phyloP scores from a whole-genome alignment of 2,797 vertebrate species.

The Xenops minutus region DNA sequence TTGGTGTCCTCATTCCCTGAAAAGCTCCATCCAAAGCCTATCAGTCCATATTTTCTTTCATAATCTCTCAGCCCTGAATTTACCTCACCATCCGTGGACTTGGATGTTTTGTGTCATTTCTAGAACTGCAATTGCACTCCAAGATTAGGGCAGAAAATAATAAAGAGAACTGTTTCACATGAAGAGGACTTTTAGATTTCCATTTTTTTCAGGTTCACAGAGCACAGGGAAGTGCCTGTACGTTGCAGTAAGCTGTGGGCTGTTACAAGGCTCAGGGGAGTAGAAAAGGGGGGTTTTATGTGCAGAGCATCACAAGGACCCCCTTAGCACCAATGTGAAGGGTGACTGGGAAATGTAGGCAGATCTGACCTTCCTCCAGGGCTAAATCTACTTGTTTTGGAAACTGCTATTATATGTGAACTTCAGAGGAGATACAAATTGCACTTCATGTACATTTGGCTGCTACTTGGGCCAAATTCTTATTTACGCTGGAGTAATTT shows the following conservation, averaged over 20 bases:
- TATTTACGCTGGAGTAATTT: background rate
- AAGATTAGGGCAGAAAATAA: background rate
- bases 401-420: background rate
- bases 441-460: background rate
- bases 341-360: background rate
- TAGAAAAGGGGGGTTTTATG: background rate
- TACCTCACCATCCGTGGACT: background rate
- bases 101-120: background rate
- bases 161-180: background rate
- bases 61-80: background rate
- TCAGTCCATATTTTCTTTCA: background rate
- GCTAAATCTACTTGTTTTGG: background rate
- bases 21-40: background rate
- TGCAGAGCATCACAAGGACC: background rate
- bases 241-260: background rate
- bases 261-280: background rate
- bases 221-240: background rate
- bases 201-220: background rate
- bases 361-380: background rate
- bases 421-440: background rate
- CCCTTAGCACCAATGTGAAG: background rate
- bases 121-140: background rate
- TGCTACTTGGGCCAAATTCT: background rate
- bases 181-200: background rate
- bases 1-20: background rate